These are phyloP conservation scores for Thermophis baileyi DNA, from an alignment of 2,113 vertebrate species.

Conservation along the genomic window DNA sequence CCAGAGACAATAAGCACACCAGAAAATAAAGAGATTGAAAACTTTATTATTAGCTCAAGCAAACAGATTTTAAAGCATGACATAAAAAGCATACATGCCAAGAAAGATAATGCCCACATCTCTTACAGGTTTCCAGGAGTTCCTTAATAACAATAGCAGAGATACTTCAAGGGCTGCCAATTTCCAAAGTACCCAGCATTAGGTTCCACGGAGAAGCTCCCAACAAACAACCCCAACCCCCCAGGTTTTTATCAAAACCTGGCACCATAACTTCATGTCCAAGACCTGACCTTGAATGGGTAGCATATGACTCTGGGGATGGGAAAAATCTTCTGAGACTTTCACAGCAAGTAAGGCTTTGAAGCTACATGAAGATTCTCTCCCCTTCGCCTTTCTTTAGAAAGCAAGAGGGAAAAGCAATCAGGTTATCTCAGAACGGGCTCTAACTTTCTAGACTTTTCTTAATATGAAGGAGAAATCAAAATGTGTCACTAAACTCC, in stretches of 20 bases:
- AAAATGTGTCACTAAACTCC: too few species aligned
- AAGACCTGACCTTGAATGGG: neutral
- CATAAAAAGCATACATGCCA: too few species aligned
- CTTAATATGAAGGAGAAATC: too few species aligned
- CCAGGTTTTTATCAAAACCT: too few species aligned
- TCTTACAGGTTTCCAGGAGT: neutral
- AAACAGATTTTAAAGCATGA: too few species aligned
- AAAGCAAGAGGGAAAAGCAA: neutral
- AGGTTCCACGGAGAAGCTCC: neutral
- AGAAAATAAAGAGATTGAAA: too few species aligned
- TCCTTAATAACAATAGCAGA: neutral
- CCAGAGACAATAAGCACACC: too few species aligned
- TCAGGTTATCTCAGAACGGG: too few species aligned
- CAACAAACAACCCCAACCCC: neutral
- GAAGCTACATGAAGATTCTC: neutral
- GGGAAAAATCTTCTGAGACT: neutral
- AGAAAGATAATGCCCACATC: too few species aligned
- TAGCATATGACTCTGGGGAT: neutral
- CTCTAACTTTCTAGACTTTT: too few species aligned
- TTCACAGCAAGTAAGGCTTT: neutral
- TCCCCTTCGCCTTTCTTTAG: neutral
- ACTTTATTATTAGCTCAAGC: too few species aligned
- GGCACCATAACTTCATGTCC: too few species aligned
- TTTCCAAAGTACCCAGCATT: neutral
- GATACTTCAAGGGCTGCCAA: neutral